Base-by-base conservation (phyloP, 2,888 invertebrate genomes). In the Scaptodrosophila latifasciaeformis region DNA sequence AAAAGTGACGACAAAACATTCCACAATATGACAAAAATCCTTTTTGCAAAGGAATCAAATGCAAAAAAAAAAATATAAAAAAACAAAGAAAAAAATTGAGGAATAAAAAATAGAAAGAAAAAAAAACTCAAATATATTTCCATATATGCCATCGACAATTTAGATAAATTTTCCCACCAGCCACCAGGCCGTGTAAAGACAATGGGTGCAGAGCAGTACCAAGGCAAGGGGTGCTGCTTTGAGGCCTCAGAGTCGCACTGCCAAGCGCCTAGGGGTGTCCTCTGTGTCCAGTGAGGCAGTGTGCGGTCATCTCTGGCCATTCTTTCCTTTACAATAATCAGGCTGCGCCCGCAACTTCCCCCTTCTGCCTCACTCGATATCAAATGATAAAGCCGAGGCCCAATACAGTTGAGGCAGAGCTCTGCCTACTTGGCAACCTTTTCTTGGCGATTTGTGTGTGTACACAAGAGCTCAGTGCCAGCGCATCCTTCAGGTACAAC, bases 1-100 rank as follows among this genome's bases (percentile, higher is more conserved):
- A 76, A 82, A 83, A 77, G 84, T 83, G 84, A 83, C 82, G 83
- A 84, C 83, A 83, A 83, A 83, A 84, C 81, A 83, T 83, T 83
- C 84, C 83, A 83, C 83, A 83, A 82, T 83, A 81, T 83, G 81
- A 82, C 84, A 78, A 81, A 80, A 74, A 72, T 58, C 59, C 54
- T 59, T 59, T n/a, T 35, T 48, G 27, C 49, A 42, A 56, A 49
- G 57, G n/a, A n/a, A n/a, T n/a, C n/a, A n/a, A n/a, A n/a, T n/a
- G n/a, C n/a, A 59, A 63, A 54, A 57, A 56, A 54, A 24, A 39
- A 53, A 52, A 56, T 58, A 62, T 59, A 52, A 30, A 34, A 54
- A 58, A 64, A 57, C 49, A 56, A 65, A 55, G 59, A 64, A 64
- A 57, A 49, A 47, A n/a, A n/a, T n/a, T n/a, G n/a, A n/a, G n/a